Conservation (phyloP, 2,888 invertebrate genomes). For the Notocelia uddmanniana region DNA sequence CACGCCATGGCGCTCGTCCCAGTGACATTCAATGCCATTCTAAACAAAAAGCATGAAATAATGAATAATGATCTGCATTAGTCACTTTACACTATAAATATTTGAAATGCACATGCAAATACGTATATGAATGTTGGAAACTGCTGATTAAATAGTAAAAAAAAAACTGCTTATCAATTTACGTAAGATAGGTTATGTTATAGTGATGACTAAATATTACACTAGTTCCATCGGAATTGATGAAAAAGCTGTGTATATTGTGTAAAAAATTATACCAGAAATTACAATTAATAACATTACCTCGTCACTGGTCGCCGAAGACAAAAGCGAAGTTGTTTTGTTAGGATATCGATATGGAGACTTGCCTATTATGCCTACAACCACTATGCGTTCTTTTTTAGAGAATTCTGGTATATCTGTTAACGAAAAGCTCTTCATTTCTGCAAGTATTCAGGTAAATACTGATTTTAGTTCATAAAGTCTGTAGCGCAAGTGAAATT, state of each 20-base stretch:
- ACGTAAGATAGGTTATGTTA: constrained; percentile 3
- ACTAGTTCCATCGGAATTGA: background rate
- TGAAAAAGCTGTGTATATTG: background rate
- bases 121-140: background rate
- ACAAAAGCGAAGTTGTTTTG: constrained; percentile 87
- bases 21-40: constrained; percentile 86
- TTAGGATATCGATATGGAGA: constrained; percentile 88
- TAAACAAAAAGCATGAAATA: no score
- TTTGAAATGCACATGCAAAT: background rate
- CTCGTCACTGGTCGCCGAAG: constrained; percentile 75
- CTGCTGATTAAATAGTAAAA: background rate
- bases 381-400: constrained; percentile 86
- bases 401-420: constrained; percentile 79
- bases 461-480: background rate
- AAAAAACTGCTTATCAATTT: background rate
- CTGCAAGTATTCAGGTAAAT: constrained; percentile 43
- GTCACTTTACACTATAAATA: background rate
- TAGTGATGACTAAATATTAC: constrained; percentile 5
- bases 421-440: constrained; percentile 73
- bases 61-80: no score
- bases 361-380: constrained; percentile 91
- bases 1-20: constrained; percentile 81
- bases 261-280: constrained; percentile 40
- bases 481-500: background rate
- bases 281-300: constrained; percentile 57